Evolutionary conservation across 1,140 invertebrate species (phyloP).

Genomic region (Aphis craccivora): DNA sequence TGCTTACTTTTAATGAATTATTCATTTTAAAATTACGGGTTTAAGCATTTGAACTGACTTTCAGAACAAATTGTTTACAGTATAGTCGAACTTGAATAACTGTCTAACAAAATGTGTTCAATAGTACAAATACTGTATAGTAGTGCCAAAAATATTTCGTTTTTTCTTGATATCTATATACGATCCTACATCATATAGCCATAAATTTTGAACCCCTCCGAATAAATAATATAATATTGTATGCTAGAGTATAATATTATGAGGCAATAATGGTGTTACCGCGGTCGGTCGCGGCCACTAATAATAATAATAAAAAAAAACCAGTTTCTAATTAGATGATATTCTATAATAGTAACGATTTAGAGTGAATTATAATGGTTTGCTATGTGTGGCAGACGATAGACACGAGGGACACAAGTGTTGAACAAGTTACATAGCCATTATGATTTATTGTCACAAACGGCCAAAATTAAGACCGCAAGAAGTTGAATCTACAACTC

Average conservation of each 20-base stretch:
- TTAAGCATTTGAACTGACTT: constrained; percentile 3
- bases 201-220: neutral
- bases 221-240: neutral
- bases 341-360: neutral
- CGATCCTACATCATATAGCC: neutral
- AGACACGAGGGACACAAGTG: neutral
- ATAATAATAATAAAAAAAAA: constrained; percentile 11
- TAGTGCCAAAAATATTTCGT: neutral
- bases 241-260: neutral
- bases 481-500: constrained; percentile 8
- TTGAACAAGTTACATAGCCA: neutral
- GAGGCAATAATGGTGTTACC: neutral
- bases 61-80: neutral
- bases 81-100: neutral
- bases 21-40: constrained; percentile 12
- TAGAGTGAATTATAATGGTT: neutral
- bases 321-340: constrained; percentile 27
- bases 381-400: neutral
- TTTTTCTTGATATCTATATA: neutral
- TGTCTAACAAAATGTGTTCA: neutral
- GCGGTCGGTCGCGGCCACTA: neutral
- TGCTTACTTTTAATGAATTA: constrained; percentile 16
- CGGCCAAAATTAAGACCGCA: constrained; percentile 20
- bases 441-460: constrained; percentile 32
- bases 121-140: neutral